A percentile compares a stretch with the other conserved stretches of the same genome.
phyloP scores from a whole-genome alignment of 2,797 vertebrate species.

The Octomys mimax region DNA sequence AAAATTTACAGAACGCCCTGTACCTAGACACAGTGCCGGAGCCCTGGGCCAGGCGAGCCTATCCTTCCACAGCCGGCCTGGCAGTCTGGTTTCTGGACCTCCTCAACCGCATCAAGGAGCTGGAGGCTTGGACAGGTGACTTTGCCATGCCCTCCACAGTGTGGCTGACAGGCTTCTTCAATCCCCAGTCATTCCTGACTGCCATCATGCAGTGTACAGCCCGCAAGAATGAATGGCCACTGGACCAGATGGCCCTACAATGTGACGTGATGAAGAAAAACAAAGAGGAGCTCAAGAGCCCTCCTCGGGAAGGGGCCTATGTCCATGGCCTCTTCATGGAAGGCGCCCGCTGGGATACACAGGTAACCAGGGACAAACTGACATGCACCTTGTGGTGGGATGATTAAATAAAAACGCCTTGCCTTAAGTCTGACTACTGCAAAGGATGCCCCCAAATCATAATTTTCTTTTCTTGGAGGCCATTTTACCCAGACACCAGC shows the following conservation, averaged over 20 bases:
- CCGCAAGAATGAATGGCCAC: slow-evolving; percentile 94
- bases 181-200: slow-evolving; percentile 97
- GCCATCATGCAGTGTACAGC: slow-evolving; percentile 97
- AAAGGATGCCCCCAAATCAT: background rate
- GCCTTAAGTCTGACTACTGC: background rate
- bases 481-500: background rate
- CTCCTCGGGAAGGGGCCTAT: slow-evolving; percentile 95
- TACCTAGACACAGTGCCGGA: slow-evolving; percentile 94
- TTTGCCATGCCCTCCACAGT: slow-evolving; percentile 93
- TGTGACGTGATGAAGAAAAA: slow-evolving; percentile 97
- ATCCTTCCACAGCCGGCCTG: slow-evolving; percentile 94
- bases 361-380: slow-evolving; percentile 83
- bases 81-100: slow-evolving; percentile 95
- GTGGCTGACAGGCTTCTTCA: slow-evolving; percentile 97
- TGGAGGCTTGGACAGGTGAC: slow-evolving; percentile 95
- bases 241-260: slow-evolving; percentile 96
- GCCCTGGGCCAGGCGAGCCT: slow-evolving; percentile 93
- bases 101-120: slow-evolving; percentile 94
- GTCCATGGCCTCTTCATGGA: slow-evolving; percentile 97
- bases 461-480: background rate
- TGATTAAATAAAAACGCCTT: background rate
- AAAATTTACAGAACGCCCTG: slow-evolving; percentile 93
- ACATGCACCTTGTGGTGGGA: background rate
- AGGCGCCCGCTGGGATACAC: slow-evolving; percentile 95
- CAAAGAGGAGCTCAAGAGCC: slow-evolving; percentile 93